These are phyloP conservation scores for Aegotheles bennettii DNA, from an alignment of 2,113 vertebrate species.

Conservation along the genomic window DNA sequence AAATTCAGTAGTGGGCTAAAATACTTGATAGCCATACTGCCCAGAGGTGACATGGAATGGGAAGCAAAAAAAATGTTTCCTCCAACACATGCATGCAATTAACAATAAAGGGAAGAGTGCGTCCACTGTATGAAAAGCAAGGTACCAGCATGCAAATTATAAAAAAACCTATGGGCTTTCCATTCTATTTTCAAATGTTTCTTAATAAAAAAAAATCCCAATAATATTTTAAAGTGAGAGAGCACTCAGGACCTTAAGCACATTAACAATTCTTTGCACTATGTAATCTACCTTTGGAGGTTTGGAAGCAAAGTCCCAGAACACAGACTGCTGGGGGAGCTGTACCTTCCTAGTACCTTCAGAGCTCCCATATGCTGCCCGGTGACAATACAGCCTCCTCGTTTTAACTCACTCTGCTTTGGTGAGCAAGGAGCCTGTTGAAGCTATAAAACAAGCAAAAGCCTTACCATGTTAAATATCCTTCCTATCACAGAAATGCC, in stretches of 20 bases:
- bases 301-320: not conserved
- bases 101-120: not conserved
- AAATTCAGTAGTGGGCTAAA: not conserved
- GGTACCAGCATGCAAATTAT: not conserved
- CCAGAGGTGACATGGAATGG: not conserved
- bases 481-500: not conserved
- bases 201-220: not conserved
- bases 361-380: not conserved
- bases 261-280: fast-evolving
- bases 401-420: not conserved
- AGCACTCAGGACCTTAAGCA: not conserved
- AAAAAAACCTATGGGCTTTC: not conserved
- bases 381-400: not conserved
- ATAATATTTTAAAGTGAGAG: not conserved
- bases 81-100: not conserved
- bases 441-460: not conserved
- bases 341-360: not conserved
- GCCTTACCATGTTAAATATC: not conserved
- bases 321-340: fast-evolving
- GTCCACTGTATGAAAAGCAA: not conserved
- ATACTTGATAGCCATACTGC: not conserved
- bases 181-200: not conserved
- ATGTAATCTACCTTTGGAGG: not conserved
- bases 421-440: not conserved
- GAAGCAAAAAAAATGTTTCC: not conserved